Evolutionary conservation across 53 echinoderm and acorn worm genomes (phyloP).

Genomic region (Echinometra lucunter): DNA sequence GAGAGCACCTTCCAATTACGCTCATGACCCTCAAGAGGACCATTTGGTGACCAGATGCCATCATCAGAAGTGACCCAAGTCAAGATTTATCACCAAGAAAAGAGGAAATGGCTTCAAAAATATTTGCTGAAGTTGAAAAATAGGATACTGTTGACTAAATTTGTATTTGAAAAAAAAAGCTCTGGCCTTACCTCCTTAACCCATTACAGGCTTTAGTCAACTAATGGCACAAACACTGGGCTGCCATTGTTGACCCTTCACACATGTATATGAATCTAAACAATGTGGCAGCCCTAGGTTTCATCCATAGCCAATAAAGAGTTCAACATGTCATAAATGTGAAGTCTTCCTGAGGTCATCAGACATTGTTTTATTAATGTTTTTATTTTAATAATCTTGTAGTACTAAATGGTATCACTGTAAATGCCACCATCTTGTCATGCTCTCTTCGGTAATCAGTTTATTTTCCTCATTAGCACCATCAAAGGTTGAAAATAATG

Average conservation of each 20-base stretch:
- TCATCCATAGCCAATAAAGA: too few relatives aligned
- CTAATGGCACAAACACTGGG: too few relatives aligned
- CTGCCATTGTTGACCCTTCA: too few relatives aligned
- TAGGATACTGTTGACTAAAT: not conserved
- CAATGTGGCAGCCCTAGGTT: too few relatives aligned
- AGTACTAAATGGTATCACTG: too few relatives aligned
- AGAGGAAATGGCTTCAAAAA: constrained; percentile 17
- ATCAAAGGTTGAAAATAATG: not conserved
- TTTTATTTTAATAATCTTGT: too few relatives aligned
- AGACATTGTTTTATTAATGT: too few relatives aligned
- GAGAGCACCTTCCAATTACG: constrained; percentile 9
- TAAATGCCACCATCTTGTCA: too few relatives aligned
- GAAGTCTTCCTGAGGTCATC: not conserved
- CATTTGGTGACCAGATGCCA: constrained; percentile 37
- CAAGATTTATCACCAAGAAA: constrained; percentile 1
- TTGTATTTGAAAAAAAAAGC: not conserved
- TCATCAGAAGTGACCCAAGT: not conserved
- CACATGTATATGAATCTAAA: too few relatives aligned
- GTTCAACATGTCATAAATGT: not conserved
- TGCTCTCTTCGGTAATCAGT: too few relatives aligned
- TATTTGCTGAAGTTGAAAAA: not conserved
- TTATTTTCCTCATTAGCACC: not conserved
- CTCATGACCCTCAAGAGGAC: constrained; percentile 10
- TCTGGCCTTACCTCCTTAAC: not conserved
- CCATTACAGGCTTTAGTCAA: too few relatives aligned